These are phyloP conservation scores for Leptogaster cylindrica DNA, from an alignment of 2,888 invertebrate genomes.

Conservation along the genomic window DNA sequence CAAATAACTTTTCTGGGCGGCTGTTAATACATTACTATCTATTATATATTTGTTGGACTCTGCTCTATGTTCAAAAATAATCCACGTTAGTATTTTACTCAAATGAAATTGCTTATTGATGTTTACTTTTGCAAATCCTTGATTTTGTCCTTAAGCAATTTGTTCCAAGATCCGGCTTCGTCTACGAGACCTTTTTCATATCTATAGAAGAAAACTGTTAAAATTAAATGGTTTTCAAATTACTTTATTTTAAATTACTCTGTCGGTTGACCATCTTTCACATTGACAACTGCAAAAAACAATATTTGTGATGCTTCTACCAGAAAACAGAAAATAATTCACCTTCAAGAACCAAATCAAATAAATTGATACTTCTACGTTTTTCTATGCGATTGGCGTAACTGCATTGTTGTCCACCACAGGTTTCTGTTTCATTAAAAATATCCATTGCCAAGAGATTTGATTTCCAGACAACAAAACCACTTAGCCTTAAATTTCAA, in stretches of 20 bases:
- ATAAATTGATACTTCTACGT: constrained; percentile 5
- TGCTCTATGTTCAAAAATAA: not conserved
- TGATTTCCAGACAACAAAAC: not conserved
- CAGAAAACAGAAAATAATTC: too few relatives aligned
- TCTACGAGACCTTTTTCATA: constrained; percentile 49
- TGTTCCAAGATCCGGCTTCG: constrained; percentile 52
- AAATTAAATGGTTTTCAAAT: not conserved
- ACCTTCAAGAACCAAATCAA: constrained; percentile 14
- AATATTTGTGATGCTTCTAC: not conserved
- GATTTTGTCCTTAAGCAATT: constrained; percentile 44
- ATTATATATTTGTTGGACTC: not conserved
- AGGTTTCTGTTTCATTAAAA: not conserved
- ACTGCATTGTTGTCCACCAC: not conserved
- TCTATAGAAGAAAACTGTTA: constrained; percentile 45
- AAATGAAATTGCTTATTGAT: too few relatives aligned
- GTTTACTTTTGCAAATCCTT: constrained; percentile 42
- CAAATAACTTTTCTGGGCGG: constrained; percentile 53
- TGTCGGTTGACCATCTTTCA: not conserved
- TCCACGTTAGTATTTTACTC: constrained; percentile 6
- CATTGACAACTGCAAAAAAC: not conserved
- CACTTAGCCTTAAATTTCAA: too few relatives aligned
- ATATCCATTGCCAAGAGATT: not conserved
- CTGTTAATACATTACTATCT: constrained; percentile 46
- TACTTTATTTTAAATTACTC: not conserved
- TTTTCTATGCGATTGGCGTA: not conserved